Evolutionary conservation across 2,888 invertebrate species (phyloP), one percentile per base, ranked within the genome.

Genomic region (Sialis fuliginosa): DNA sequence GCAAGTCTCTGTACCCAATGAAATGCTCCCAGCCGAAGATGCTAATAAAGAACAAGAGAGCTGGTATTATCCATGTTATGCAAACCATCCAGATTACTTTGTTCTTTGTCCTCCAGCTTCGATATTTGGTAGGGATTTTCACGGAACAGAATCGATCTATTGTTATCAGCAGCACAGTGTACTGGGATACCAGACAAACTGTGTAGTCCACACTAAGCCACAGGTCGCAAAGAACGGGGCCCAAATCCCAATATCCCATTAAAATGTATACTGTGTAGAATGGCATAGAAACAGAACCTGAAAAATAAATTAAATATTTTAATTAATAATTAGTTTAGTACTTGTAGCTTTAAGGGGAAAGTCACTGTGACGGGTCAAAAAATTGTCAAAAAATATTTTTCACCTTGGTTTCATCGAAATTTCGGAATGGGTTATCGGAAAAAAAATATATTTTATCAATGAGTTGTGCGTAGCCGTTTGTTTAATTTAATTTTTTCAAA

Each of bases 1-100:
- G 69, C 46, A 95, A 71, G 56, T 93, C 90, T 50, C 95, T 72
- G 59, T 82, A 86, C 13, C 96, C 96, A 42, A 92, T 86, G 60
- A 97, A 97, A 63, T 93, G 92, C 61, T 96, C 96, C 95, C 97
- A 98, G 40, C 97, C 97, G 60, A 98, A 95, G 54, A 99, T 97
- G 52, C 93, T 92, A 53, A 92, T 91, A 66, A 97, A 97, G 67
- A 98, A 98, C 7, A 98, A 70, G 48, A 95, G 68, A 1, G 92
- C 88, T 42, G 98, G 98, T 55, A 98, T 85, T 47, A 95, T 86
- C 96, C 96, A 97, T 0, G 93, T 95, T 41, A 92, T 82, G 5
- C 88, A 85, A 2, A 96, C 90, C 90, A 96, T 93, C 75, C 87
- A 86, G 50, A 93, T 81, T 9, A 96, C 95, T 55, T 88, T 79